These are phyloP conservation scores for Bellardia pandia DNA, from an alignment of 2,888 invertebrate genomes.

Conservation along the genomic window DNA sequence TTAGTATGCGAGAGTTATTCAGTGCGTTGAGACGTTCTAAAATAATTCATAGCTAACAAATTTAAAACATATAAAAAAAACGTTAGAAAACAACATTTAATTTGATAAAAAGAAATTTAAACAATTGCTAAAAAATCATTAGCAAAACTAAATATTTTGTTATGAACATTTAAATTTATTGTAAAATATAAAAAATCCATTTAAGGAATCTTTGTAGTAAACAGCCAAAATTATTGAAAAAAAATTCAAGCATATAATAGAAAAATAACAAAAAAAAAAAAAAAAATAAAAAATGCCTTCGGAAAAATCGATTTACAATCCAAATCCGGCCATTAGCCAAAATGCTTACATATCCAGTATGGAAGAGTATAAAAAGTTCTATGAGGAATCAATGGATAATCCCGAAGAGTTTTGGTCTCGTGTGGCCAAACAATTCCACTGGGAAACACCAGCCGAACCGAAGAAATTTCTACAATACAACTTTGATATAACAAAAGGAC, in stretches of 20 bases:
- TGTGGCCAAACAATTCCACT: constrained; percentile 96
- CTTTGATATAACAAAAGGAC: constrained; percentile 94
- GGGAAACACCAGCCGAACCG: constrained; percentile 91
- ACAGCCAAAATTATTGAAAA: not conserved
- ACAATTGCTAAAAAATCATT: constrained; percentile 11
- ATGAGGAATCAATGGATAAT: constrained; percentile 93
- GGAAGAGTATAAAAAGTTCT: constrained; percentile 92
- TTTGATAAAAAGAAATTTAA: not conserved
- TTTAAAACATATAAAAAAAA: constrained; percentile 41
- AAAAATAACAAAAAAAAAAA: not conserved
- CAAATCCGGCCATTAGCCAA: constrained; percentile 86
- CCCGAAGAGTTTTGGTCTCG: constrained; percentile 97
- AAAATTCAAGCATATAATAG: not conserved
- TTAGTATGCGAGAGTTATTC: constrained; percentile 65
- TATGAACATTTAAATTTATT: constrained; percentile 46
- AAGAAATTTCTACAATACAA: constrained; percentile 94
- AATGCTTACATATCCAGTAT: constrained; percentile 88
- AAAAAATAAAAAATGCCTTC: constrained; percentile 85
- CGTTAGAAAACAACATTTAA: constrained; percentile 21
- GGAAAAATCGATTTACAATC: constrained; percentile 86
- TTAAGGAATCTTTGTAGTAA: constrained; percentile 19
- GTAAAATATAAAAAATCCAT: constrained; percentile 14
- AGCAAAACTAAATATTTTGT: constrained; percentile 31
- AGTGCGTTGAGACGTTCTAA: constrained; percentile 46
- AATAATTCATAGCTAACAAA: constrained; percentile 11